Evolutionary conservation across 2,888 invertebrate species (phyloP).

Genomic region (Panopea generosa): DNA sequence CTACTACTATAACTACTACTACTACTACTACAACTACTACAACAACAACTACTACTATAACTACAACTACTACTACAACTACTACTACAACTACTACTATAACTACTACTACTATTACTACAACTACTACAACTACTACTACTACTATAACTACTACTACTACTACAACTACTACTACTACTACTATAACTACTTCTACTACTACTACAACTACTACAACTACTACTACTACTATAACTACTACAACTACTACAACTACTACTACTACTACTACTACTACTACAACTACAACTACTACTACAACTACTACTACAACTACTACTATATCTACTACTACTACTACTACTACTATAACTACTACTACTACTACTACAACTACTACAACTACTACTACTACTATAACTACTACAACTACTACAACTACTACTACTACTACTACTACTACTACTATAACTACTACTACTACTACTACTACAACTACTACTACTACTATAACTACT

Average conservation of each 20-base stretch:
- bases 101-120: background rate
- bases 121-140: background rate
- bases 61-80: too few species aligned
- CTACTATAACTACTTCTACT: too few species aligned
- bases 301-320: too few species aligned
- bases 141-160: background rate
- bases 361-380: slow-evolving; percentile 13
- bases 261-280: slow-evolving; percentile 4
- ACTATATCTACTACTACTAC: too few species aligned
- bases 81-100: background rate
- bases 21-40: background rate
- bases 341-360: too few species aligned
- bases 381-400: slow-evolving; percentile 6
- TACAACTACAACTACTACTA: slow-evolving; percentile 8
- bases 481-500: slow-evolving; percentile 1
- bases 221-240: background rate
- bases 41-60: too few species aligned
- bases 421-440: slow-evolving; percentile 7
- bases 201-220: background rate
- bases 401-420: background rate
- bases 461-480: slow-evolving; percentile 2
- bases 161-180: slow-evolving; percentile 1
- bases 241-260: slow-evolving; percentile 1
- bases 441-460: background rate
- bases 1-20: slow-evolving; percentile 11